These are phyloP conservation scores for Conopomorpha cramerella DNA, from an alignment of 1,140 invertebrate genomes.

Conservation along the genomic window DNA sequence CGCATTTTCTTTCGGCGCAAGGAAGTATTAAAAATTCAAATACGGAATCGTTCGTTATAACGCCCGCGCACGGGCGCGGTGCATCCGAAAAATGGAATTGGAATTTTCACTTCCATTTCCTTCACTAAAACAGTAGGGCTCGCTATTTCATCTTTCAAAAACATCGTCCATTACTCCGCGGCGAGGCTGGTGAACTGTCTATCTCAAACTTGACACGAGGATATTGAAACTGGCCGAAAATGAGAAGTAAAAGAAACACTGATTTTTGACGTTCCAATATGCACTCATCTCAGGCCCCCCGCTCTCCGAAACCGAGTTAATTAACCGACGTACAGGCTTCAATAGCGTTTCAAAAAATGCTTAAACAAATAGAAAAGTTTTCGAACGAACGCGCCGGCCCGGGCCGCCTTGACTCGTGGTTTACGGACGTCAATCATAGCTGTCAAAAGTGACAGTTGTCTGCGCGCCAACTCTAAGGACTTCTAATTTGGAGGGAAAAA, in stretches of 20 bases:
- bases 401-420: slow-evolving; percentile 40
- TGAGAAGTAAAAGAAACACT: slow-evolving; percentile 53
- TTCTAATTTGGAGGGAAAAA: too few relatives aligned
- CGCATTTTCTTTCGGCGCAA: too few relatives aligned
- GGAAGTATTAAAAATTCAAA: too few relatives aligned
- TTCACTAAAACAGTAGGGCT: slow-evolving; percentile 34
- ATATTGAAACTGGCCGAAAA: slow-evolving; percentile 52
- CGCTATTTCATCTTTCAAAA: slow-evolving; percentile 44
- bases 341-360: slow-evolving; percentile 3
- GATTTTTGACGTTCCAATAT: slow-evolving; percentile 57
- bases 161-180: too few relatives aligned
- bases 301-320: slow-evolving; percentile 28
- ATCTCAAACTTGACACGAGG: slow-evolving; percentile 43
- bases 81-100: slow-evolving; percentile 39
- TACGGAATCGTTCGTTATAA: too few relatives aligned
- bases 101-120: slow-evolving; percentile 51
- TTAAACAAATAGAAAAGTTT: slow-evolving; percentile 43
- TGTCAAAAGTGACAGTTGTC: slow-evolving; percentile 54
- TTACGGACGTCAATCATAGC: slow-evolving; percentile 51
- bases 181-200: slow-evolving; percentile 24
- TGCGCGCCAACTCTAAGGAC: too few relatives aligned
- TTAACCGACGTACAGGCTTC: slow-evolving; percentile 25
- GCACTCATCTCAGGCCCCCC: slow-evolving; percentile 39
- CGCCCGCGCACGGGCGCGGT: too few relatives aligned
- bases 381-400: slow-evolving; percentile 47